Evolutionary conservation across 2,888 invertebrate species (phyloP).

Genomic region (Sphaerophoria rueppellii): DNA sequence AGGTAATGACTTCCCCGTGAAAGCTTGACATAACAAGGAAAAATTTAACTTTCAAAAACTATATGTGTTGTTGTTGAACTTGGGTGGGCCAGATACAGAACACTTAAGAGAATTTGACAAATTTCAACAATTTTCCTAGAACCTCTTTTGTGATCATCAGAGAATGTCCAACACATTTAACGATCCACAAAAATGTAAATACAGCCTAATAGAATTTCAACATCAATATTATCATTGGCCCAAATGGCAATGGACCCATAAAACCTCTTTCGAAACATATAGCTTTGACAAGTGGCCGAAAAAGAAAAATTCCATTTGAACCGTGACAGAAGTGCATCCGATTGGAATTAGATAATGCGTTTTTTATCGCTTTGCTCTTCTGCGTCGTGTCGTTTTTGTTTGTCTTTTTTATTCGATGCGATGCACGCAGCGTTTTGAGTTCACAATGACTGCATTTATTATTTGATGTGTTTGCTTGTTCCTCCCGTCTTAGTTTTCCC

Average conservation of each 20-base stretch:
- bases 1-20: constrained; percentile 14
- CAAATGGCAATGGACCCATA: constrained; percentile 31
- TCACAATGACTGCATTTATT: constrained; percentile 55
- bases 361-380: constrained; percentile 1
- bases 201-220: constrained; percentile 3
- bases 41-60: not conserved
- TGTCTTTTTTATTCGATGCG: not conserved
- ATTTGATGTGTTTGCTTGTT: constrained; percentile 11
- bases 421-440: not conserved
- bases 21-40: not conserved
- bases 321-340: constrained; percentile 69
- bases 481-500: not conserved
- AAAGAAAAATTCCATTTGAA: constrained; percentile 41
- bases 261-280: not conserved
- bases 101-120: not conserved
- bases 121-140: not conserved
- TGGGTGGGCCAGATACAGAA: not conserved
- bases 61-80: not conserved
- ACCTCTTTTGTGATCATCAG: no score
- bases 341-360: constrained; percentile 66
- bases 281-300: not conserved
- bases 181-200: constrained; percentile 15
- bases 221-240: constrained; percentile 19
- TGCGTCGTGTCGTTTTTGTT: not conserved
- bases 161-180: not conserved